phyloP scores from a whole-genome alignment of 2,888 invertebrate genomes.

The Amphimallon solstitiale region DNA sequence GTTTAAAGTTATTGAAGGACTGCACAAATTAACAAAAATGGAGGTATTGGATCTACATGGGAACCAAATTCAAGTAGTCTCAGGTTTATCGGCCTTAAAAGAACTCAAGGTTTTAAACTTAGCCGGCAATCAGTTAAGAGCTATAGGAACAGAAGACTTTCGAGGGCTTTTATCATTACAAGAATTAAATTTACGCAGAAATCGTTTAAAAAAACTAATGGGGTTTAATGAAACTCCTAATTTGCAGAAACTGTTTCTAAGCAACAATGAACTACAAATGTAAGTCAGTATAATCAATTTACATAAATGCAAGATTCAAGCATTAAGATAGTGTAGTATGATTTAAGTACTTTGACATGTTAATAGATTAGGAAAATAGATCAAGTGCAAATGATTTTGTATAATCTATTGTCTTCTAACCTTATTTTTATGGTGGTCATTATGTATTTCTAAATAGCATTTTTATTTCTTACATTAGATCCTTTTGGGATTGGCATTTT shows the following conservation, averaged over 20 bases:
- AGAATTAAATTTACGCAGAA: conserved; percentile 89
- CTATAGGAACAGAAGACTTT: conserved; percentile 80
- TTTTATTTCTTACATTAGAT: no score
- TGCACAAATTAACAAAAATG: conserved; percentile 76
- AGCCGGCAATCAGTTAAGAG: conserved; percentile 89
- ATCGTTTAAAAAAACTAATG: conserved; percentile 80
- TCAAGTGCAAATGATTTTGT: no score
- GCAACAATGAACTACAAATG: conserved; percentile 81
- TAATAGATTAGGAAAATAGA: no score
- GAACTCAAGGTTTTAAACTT: conserved; percentile 91
- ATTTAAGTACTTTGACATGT: no score
- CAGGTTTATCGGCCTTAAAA: conserved; percentile 74
- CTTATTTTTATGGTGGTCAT: no score
- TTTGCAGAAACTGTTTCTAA: conserved; percentile 82
- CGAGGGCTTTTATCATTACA: conserved; percentile 80
- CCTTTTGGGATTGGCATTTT: no score
- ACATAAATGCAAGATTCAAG: background rate
- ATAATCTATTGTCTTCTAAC: no score
- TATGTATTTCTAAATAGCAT: no score
- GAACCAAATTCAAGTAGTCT: conserved; percentile 80
- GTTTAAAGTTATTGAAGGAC: conserved; percentile 81
- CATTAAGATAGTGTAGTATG: background rate
- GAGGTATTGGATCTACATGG: conserved; percentile 95
- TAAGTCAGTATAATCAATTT: conserved; percentile 57
- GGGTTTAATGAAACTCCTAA: conserved; percentile 83